Evolutionary conservation across 2,113 vertebrate species (phyloP), one percentile per base, ranked within the genome.

Genomic region (Eleginops maclovinus): DNA sequence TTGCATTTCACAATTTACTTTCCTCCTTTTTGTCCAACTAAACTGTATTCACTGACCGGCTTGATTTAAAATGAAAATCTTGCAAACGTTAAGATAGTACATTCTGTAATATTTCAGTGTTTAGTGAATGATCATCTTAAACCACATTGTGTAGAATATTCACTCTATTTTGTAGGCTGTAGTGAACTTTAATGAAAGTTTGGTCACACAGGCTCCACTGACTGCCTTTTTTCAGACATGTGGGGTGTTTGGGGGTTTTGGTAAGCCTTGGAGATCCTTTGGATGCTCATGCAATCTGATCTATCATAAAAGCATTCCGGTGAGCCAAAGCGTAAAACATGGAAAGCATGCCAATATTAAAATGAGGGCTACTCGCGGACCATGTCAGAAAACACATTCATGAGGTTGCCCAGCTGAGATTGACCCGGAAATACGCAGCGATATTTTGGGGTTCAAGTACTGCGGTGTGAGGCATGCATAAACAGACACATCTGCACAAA

Each of bases 101-200:
- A 61, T 24, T 1, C 11, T 43, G 50, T 60, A 3, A 8, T n/a
- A 40, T 59, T 60, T 4, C 11, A 59, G n/a, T 17, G 47, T 4
- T 47, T 4, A 4, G 47, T 46, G 24, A 53, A 46, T 40, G 10
- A n/a, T 55, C 41, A 46, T 12, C 28, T 60, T n/a, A 15, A 1
- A 22, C 65, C 40, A 54, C 65, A 41, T 64, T 59, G 19, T 47
- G 3, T 4, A 24, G 9, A 54, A 31, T 36, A 56, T 61, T 16
- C 13, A n/a, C 46, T 60, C 16, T 40, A 7, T 47, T 6, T 36
- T 19, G 26, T 22, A 68, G 31, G 10, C 36, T 4, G 8, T 9
- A 51, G 21, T 65, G 13, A 78, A 66, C 71, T 78, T 9, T 0
- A 43, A 36, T 47, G 16, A 61, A 82, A 88, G 68, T 83, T 85